phyloP scores from a whole-genome alignment of 2,888 invertebrate species.

The Hypercompe scribonia region DNA sequence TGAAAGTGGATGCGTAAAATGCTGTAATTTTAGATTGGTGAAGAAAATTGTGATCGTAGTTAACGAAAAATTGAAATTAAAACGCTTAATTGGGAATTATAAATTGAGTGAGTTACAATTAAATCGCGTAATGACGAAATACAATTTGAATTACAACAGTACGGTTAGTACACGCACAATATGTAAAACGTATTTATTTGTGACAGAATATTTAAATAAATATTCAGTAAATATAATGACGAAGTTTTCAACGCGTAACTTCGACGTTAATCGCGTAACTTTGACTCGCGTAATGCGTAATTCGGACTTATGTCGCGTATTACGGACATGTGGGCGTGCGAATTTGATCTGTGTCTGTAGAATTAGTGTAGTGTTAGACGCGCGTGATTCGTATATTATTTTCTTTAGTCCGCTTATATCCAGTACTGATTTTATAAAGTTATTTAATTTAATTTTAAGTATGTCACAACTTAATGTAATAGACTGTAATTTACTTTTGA shows the following conservation, averaged over 20 bases:
- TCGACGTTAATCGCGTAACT: conserved; percentile 17
- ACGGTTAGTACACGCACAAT: conserved; percentile 19
- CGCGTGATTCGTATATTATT: conserved; percentile 63
- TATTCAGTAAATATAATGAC: background rate
- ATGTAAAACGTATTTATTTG: conserved; percentile 20
- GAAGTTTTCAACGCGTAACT: conserved; percentile 6
- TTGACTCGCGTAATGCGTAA: conserved; percentile 27
- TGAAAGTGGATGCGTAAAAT: conserved; percentile 21
- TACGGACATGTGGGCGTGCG: conserved; percentile 51
- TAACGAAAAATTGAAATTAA: conserved; percentile 16
- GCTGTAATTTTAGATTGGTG: conserved; percentile 7
- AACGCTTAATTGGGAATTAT: conserved; percentile 1
- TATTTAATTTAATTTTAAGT: conserved; percentile 56
- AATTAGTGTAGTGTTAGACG: conserved; percentile 57
- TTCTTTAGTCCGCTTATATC: conserved; percentile 70
- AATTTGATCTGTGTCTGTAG: conserved; percentile 45
- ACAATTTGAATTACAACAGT: conserved; percentile 3
- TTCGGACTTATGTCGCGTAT: conserved; percentile 32
- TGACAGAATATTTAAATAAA: conserved; percentile 10
- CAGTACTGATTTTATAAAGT: conserved; percentile 71
- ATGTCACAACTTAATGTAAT: conserved; percentile 58
- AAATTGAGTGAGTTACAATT: conserved; percentile 11
- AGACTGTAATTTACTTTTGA: conserved; percentile 60
- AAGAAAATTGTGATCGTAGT: conserved; percentile 20
- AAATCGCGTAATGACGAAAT: conserved; percentile 8